Conservation (phyloP, 2,888 invertebrate species). For the Drosophila eohydei region DNA sequence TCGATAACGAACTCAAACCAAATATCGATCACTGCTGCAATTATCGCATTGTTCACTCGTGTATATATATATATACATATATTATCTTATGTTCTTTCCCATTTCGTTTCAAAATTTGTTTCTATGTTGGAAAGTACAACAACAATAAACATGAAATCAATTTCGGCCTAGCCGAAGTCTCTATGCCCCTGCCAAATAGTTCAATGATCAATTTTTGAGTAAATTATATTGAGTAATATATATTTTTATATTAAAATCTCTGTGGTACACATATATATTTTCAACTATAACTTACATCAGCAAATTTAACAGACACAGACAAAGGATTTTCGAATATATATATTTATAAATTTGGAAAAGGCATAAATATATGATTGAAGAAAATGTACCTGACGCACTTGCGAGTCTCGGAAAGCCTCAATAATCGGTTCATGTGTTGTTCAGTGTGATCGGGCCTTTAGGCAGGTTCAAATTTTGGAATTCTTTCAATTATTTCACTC, state of each 20-base stretch:
- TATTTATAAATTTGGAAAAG: conserved; percentile 21
- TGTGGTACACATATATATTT: too few species aligned
- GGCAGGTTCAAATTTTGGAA: neutral
- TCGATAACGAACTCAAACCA: conserved; percentile 25
- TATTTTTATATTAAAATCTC: neutral
- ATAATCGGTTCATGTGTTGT: conserved; percentile 37
- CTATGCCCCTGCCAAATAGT: conserved; percentile 36
- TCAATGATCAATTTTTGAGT: neutral
- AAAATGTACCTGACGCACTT: conserved; percentile 48
- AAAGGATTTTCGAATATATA: neutral
- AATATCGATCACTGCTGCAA: conserved; percentile 29
- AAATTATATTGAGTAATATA: neutral
- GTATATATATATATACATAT: neutral
- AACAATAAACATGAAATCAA: conserved; percentile 40
- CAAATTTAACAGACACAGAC: neutral
- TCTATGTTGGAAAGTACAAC: conserved; percentile 46
- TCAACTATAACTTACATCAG: too few species aligned
- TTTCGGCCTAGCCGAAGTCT: conserved; percentile 45
- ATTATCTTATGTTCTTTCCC: conserved; percentile 5
- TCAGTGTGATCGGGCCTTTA: conserved; percentile 28
- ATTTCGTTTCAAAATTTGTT: conserved; percentile 21
- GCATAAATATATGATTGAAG: conserved; percentile 32
- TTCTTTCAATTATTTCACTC: conserved; percentile 9
- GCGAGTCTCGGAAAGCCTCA: conserved; percentile 32
- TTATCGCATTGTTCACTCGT: neutral